A percentile compares a stretch with the other conserved stretches of the same genome.
Evolutionary conservation across 92 coral and sea anemone genomes (phyloP).

Genomic region (Scolanthus callimorphus): DNA sequence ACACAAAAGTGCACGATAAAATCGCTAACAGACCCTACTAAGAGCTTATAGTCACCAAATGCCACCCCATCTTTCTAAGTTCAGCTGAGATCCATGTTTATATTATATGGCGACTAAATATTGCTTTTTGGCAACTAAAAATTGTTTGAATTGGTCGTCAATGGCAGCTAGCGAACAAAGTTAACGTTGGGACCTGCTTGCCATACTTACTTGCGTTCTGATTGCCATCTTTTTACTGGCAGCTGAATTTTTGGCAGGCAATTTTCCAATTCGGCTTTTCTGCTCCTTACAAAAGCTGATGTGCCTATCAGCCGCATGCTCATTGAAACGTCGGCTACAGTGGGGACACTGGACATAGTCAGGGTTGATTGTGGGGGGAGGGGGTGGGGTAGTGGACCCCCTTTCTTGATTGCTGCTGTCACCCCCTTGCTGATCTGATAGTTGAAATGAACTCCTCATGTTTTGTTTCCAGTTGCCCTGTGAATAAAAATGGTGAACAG

Average conservation of each 20-base stretch:
- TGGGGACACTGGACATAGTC: slow-evolving; percentile 92
- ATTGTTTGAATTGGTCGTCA: no score
- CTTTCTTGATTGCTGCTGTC: slow-evolving; percentile 58
- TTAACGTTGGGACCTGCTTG: no score
- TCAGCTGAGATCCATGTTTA: no score
- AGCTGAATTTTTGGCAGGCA: slow-evolving; percentile 56
- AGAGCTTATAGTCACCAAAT: no score
- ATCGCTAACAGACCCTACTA: no score
- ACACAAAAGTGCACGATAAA: no score
- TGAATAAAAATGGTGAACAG: not conserved
- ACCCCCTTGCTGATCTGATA: slow-evolving; percentile 68
- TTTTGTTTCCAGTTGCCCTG: slow-evolving; percentile 77
- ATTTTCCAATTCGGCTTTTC: slow-evolving; percentile 71
- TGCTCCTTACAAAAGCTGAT: slow-evolving; percentile 87
- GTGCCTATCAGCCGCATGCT: slow-evolving; percentile 86
- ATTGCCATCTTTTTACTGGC: slow-evolving; percentile 56
- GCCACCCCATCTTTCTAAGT: no score
- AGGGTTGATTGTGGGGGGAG: slow-evolving; percentile 72
- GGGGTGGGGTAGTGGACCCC: slow-evolving; percentile 77
- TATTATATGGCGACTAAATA: no score
- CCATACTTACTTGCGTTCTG: slow-evolving; percentile 76
- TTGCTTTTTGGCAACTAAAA: no score
- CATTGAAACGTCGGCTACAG: slow-evolving; percentile 76
- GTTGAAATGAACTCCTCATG: slow-evolving; percentile 79
- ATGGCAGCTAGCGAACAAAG: no score